Conservation (phyloP, 2,113 vertebrate species). For the Aphyosemion australe region DNA sequence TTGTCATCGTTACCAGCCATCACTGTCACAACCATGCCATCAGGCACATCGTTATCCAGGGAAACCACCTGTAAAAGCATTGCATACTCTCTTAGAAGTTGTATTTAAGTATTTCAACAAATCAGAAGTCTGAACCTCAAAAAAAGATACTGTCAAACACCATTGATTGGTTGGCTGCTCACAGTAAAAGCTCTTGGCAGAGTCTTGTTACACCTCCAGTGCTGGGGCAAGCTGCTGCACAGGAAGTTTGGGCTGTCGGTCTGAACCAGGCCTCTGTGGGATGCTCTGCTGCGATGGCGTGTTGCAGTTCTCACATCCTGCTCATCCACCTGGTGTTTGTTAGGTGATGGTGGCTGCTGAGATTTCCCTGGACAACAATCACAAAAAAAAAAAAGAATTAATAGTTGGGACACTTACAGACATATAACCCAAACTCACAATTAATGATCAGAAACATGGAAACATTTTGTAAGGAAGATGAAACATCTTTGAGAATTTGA, state of each 20-base stretch:
- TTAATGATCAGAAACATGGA: no score
- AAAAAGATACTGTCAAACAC: no score
- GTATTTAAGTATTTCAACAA: background rate
- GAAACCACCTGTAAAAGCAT: slow-evolving; percentile 83
- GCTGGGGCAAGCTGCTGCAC: slow-evolving; percentile 90
- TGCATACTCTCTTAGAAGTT: no score
- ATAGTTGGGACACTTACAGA: background rate
- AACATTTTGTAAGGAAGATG: no score
- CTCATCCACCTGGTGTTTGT: slow-evolving; percentile 72
- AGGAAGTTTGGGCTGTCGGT: slow-evolving; percentile 97
- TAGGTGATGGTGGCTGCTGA: slow-evolving; percentile 82
- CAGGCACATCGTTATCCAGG: slow-evolving; percentile 91
- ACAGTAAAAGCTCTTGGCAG: slow-evolving; percentile 94
- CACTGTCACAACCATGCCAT: slow-evolving; percentile 94
- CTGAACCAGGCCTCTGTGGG: slow-evolving; percentile 87
- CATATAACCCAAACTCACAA: no score
- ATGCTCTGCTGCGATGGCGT: slow-evolving; percentile 83
- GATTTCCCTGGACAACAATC: slow-evolving; percentile 76
- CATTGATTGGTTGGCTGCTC: slow-evolving; percentile 40
- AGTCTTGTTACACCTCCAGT: slow-evolving; percentile 96
- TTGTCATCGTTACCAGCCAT: slow-evolving; percentile 99
- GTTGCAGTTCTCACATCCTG: slow-evolving; percentile 72
- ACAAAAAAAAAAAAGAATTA: rapidly evolving
- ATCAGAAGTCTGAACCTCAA: background rate
- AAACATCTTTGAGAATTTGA: no score